Percentiles rank a stretch among this genome's conserved stretches.
These are phyloP conservation scores for Buceros bicornis DNA, from an alignment of 2,797 vertebrate species.

Conservation along the genomic window DNA sequence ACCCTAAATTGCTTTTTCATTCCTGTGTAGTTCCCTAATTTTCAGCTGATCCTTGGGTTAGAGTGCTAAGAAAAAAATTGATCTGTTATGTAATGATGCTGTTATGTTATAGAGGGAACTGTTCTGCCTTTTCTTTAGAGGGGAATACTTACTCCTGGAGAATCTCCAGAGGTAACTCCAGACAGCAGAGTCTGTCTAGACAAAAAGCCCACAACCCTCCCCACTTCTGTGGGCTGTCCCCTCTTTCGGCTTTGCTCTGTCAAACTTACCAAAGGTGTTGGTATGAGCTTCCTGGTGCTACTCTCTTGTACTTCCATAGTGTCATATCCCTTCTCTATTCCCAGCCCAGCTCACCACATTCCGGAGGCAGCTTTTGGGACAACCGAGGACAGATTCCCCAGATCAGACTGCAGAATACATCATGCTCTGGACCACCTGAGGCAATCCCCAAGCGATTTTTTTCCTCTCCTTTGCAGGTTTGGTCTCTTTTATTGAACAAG, in stretches of 20 bases:
- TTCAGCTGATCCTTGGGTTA: background rate
- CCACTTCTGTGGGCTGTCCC: background rate
- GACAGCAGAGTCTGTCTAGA: background rate
- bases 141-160: background rate
- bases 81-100: background rate
- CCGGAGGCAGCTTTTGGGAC: background rate
- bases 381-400: background rate
- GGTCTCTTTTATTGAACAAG: background rate
- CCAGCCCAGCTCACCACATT: background rate
- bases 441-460: background rate
- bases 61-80: background rate
- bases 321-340: background rate
- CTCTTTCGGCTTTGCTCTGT: background rate
- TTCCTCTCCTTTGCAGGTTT: background rate
- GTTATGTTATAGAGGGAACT: background rate
- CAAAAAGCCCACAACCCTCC: rapidly evolving
- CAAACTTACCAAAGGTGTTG: background rate
- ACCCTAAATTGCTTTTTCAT: background rate
- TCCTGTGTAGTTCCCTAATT: background rate
- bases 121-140: background rate
- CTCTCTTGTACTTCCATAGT: background rate
- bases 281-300: background rate
- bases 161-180: background rate
- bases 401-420: background rate
- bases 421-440: background rate